phyloP scores from a whole-genome alignment of 2,797 vertebrate species.

The Vultur gryphus region DNA sequence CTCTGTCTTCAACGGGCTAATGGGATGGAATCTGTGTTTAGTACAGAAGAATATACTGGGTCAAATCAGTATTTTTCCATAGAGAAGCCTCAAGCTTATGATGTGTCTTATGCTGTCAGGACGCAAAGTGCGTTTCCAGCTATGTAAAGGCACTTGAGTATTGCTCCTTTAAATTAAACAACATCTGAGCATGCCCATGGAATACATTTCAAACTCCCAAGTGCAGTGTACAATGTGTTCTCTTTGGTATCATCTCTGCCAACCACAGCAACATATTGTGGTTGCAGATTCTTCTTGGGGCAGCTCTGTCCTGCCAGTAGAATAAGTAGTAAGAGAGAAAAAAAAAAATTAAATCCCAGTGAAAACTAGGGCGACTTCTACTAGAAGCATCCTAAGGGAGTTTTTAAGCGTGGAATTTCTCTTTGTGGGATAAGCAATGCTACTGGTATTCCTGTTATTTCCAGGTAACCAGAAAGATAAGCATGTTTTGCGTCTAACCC shows the following conservation, averaged over 20 bases:
- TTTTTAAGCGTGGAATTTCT: background rate
- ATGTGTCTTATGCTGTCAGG: background rate
- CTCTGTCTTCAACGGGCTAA: background rate
- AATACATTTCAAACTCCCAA: background rate
- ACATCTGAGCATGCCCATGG: background rate
- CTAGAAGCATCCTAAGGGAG: background rate
- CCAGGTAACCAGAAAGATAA: background rate
- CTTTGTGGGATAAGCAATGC: background rate
- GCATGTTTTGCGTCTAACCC: background rate
- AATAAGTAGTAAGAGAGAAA: background rate
- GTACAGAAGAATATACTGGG: background rate
- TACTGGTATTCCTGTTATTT: background rate
- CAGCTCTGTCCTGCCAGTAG: background rate
- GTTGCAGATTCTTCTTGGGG: background rate
- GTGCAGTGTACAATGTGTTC: fast-evolving
- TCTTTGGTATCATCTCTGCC: background rate
- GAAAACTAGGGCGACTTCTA: background rate
- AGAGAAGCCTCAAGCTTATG: background rate
- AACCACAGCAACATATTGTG: background rate
- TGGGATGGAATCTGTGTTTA: background rate
- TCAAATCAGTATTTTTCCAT: background rate
- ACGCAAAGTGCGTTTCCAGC: background rate
- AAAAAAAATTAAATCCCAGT: background rate
- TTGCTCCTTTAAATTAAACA: background rate
- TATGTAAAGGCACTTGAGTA: background rate